phyloP scores from a whole-genome alignment of 1,140 invertebrate genomes.

The Formica selysi region DNA sequence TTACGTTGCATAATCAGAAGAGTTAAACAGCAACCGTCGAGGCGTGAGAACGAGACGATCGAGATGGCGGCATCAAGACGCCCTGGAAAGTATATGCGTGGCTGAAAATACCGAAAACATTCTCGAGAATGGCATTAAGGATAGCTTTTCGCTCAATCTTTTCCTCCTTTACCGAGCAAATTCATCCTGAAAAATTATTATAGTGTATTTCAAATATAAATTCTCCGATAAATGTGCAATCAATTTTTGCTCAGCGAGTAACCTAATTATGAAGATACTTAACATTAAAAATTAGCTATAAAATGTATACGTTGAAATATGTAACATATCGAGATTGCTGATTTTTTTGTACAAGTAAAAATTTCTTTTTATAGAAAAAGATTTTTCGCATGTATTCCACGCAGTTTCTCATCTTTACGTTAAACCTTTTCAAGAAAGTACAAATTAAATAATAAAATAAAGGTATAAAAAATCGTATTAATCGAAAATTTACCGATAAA shows the following conservation, averaged over 20 bases:
- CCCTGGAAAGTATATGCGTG: background rate
- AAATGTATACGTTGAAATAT: background rate
- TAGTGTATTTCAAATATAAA: background rate
- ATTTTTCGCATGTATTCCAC: no score
- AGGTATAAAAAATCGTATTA: background rate
- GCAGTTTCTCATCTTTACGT: no score
- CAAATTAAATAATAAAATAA: background rate
- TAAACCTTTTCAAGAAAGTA: background rate
- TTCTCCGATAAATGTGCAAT: constrained; percentile 18
- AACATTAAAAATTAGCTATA: constrained; percentile 30
- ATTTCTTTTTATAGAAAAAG: background rate
- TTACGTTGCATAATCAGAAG: constrained; percentile 40
- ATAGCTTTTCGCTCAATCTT: background rate
- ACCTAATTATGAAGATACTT: constrained; percentile 37
- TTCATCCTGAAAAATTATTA: constrained; percentile 18
- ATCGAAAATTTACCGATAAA: background rate
- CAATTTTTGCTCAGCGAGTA: constrained; percentile 4
- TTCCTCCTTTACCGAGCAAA: background rate
- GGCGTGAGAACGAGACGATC: constrained; percentile 4
- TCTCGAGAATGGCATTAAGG: background rate
- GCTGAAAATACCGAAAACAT: constrained; percentile 25
- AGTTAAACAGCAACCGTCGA: constrained; percentile 8
- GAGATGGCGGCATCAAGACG: background rate
- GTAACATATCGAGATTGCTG: background rate
- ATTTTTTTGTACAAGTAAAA: background rate